These are phyloP conservation scores for Epinotia brunnichana DNA, from an alignment of 2,888 invertebrate species.

Conservation along the genomic window DNA sequence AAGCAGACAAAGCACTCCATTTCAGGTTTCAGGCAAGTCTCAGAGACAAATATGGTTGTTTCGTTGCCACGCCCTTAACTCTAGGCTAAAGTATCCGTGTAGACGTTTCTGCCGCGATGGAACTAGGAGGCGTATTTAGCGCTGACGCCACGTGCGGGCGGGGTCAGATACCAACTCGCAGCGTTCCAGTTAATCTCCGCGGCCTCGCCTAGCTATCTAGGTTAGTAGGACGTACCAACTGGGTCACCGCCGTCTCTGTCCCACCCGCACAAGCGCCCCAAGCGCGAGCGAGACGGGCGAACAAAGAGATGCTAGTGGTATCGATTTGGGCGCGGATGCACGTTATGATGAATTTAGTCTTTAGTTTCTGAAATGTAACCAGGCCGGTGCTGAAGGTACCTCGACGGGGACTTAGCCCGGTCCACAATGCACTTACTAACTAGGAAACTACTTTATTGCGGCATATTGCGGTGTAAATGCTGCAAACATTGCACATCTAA, in stretches of 20 bases:
- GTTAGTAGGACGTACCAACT: slow-evolving; percentile 36
- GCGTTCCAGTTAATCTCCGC: slow-evolving; percentile 36
- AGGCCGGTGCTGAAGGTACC: not conserved
- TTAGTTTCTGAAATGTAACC: slow-evolving; percentile 25
- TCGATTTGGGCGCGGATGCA: slow-evolving; percentile 40
- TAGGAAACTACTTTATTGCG: not conserved
- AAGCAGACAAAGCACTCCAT: not conserved
- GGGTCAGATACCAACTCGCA: slow-evolving; percentile 36
- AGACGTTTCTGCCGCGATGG: not conserved
- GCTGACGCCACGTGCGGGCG: slow-evolving; percentile 26
- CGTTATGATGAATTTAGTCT: slow-evolving; percentile 37
- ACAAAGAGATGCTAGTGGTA: slow-evolving; percentile 42
- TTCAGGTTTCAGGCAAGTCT: not conserved
- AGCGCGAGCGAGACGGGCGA: slow-evolving; percentile 18
- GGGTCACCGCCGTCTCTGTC: slow-evolving; percentile 29
- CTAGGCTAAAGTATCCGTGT: not conserved
- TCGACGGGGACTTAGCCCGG: not conserved
- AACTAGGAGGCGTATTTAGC: slow-evolving; percentile 24
- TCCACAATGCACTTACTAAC: not conserved
- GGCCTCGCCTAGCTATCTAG: slow-evolving; percentile 40
- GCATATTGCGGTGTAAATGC: not conserved
- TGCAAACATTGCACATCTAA: not conserved
- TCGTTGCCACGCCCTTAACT: not conserved
- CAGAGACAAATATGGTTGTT: not conserved
- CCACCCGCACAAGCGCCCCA: slow-evolving; percentile 1